A percentile compares a stretch with the other conserved stretches of the same genome.
Evolutionary conservation across 2,888 invertebrate species (phyloP).

Genomic region (Serrognathus titanus): DNA sequence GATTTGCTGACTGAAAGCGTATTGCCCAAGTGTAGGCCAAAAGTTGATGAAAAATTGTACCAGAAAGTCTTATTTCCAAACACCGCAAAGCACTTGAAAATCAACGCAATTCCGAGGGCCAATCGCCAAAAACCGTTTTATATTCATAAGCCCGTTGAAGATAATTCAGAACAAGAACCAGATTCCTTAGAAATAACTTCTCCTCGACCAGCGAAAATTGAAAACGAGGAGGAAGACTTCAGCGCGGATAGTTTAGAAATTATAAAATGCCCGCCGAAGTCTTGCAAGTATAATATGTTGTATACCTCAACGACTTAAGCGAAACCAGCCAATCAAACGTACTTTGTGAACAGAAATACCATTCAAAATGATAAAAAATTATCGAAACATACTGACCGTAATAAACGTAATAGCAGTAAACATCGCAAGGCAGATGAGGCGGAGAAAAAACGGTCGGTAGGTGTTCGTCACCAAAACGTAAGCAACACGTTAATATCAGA

Average conservation of each 20-base stretch:
- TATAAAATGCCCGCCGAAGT: neutral
- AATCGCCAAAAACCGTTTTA: conserved; percentile 10
- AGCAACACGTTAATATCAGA: conserved; percentile 18
- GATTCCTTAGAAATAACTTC: conserved; percentile 4
- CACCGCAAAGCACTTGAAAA: neutral
- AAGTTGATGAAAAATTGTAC: conserved; percentile 10
- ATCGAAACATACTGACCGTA: neutral
- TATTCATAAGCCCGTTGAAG: conserved; percentile 4
- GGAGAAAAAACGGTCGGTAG: neutral
- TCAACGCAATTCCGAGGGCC: neutral
- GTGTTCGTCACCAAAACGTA: neutral
- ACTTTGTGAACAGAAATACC: conserved; percentile 14
- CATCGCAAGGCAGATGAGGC: neutral
- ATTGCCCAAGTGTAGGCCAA: neutral
- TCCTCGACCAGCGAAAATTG: neutral
- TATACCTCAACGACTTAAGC: neutral
- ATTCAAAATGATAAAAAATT: conserved; percentile 6
- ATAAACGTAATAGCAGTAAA: neutral
- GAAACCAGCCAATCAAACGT: neutral
- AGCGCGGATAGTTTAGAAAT: conserved; percentile 17
- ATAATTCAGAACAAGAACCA: neutral
- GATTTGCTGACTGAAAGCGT: neutral
- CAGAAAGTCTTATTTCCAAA: conserved; percentile 11
- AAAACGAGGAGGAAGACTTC: conserved; percentile 15
- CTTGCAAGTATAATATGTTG: neutral